phyloP scores from a whole-genome alignment of 2,113 vertebrate species.

The Pundamilia nyererei region DNA sequence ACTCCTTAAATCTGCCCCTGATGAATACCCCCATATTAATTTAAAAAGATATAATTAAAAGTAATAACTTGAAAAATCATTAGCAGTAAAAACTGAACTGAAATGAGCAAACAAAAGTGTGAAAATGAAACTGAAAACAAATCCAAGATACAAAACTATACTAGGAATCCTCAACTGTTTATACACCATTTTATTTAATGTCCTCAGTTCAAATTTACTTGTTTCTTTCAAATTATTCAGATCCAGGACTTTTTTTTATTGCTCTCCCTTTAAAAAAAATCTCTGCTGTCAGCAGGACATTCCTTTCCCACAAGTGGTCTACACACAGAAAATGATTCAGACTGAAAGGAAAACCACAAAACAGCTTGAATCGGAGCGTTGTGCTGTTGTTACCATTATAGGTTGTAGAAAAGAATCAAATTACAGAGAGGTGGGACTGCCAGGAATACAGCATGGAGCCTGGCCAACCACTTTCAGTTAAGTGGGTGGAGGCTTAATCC shows the following conservation, averaged over 20 bases:
- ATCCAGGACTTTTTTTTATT: not conserved
- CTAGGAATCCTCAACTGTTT: not conserved
- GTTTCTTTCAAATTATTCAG: not conserved
- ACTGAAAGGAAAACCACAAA: slow-evolving; percentile 10
- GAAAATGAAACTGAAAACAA: not conserved
- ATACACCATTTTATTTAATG: not conserved
- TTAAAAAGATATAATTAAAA: not conserved
- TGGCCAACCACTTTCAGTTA: slow-evolving; percentile 50
- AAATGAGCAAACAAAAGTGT: not conserved
- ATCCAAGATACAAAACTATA: not conserved
- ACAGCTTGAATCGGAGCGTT: not conserved
- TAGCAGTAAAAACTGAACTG: not conserved
- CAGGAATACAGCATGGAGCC: slow-evolving; percentile 49
- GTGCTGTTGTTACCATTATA: not conserved
- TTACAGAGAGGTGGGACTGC: slow-evolving; percentile 50
- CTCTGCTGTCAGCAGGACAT: not conserved
- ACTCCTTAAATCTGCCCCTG: not conserved
- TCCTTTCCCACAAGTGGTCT: not conserved
- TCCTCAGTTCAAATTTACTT: not conserved
- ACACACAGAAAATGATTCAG: not conserved
- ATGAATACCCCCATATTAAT: not conserved
- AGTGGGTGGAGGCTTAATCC: not conserved
- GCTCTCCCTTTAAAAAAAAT: not conserved
- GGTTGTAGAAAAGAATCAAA: slow-evolving; percentile 28
- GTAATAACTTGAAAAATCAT: not conserved